Conservation (phyloP, 2,113 vertebrate genomes). For the Trematomus loennbergii region DNA sequence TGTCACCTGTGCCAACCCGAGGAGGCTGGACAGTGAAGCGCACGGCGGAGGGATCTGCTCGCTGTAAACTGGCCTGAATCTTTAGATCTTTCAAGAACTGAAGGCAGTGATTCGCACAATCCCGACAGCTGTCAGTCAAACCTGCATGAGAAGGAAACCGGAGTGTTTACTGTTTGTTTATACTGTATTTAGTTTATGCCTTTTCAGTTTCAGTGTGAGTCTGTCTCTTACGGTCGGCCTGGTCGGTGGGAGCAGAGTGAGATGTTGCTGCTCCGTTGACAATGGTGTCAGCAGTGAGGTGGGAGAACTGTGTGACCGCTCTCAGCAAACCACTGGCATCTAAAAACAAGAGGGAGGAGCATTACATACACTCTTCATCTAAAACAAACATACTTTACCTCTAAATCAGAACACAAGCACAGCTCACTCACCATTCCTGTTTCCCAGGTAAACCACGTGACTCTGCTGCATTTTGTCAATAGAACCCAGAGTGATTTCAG, state of each 20-base stretch:
- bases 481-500: conserved; percentile 83
- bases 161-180: background rate
- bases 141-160: conserved; percentile 70
- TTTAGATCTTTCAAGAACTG: conserved; percentile 87
- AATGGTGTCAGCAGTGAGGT: conserved; percentile 91
- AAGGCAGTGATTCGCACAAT: conserved; percentile 88
- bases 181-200: rapidly evolving
- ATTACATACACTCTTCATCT: background rate
- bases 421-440: conserved; percentile 80
- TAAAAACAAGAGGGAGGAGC: conserved; percentile 34
- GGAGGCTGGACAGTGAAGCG: conserved; percentile 79
- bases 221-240: conserved; percentile 89
- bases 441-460: conserved; percentile 79
- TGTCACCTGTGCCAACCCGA: conserved; percentile 88
- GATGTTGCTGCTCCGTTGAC: conserved; percentile 88
- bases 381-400: background rate
- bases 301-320: conserved; percentile 88
- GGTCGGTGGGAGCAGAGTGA: conserved; percentile 88
- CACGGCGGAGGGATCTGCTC: conserved; percentile 80
- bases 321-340: conserved; percentile 87
- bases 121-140: conserved; percentile 88
- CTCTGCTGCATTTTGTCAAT: conserved; percentile 87
- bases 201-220: background rate
- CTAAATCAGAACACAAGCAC: background rate
- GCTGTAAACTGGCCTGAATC: conserved; percentile 78